Percentiles rank a stretch among this genome's conserved stretches.
Evolutionary conservation across 2,888 invertebrate genomes (phyloP).

Genomic region (Spicauda simplicius): DNA sequence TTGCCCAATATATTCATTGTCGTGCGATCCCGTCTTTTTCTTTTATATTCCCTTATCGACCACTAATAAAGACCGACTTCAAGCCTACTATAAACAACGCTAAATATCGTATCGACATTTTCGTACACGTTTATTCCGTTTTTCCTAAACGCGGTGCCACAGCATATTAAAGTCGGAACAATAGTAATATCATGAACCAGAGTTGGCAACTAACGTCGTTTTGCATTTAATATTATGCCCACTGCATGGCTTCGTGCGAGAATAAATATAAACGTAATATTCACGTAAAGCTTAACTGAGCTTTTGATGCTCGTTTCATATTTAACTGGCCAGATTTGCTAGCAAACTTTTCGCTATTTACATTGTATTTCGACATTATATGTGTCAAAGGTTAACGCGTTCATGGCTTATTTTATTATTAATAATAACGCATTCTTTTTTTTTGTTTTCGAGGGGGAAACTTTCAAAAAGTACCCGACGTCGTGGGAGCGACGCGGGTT

Average conservation of each 20-base stretch:
- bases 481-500: too few relatives aligned
- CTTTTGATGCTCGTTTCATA: slow-evolving; percentile 27
- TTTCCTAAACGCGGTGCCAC: slow-evolving; percentile 5
- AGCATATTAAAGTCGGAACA: slow-evolving; percentile 31
- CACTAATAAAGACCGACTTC: too few relatives aligned
- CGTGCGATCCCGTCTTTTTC: too few relatives aligned
- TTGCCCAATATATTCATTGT: too few relatives aligned
- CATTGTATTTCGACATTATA: neutral
- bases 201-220: slow-evolving; percentile 33
- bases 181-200: slow-evolving; percentile 32
- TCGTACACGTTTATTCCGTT: neutral
- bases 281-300: slow-evolving; percentile 19
- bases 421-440: too few relatives aligned
- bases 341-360: slow-evolving; percentile 15
- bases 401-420: too few relatives aligned
- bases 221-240: slow-evolving; percentile 35
- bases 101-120: too few relatives aligned
- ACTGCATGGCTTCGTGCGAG: slow-evolving; percentile 22
- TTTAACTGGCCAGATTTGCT: slow-evolving; percentile 15
- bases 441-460: too few relatives aligned
- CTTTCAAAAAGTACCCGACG: too few relatives aligned
- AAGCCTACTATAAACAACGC: too few relatives aligned
- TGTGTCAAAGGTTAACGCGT: too few relatives aligned
- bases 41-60: too few relatives aligned
- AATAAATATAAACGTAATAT: slow-evolving; percentile 32